Conservation (phyloP, 2,888 invertebrate genomes). For the Polydrusus cervinus region DNA sequence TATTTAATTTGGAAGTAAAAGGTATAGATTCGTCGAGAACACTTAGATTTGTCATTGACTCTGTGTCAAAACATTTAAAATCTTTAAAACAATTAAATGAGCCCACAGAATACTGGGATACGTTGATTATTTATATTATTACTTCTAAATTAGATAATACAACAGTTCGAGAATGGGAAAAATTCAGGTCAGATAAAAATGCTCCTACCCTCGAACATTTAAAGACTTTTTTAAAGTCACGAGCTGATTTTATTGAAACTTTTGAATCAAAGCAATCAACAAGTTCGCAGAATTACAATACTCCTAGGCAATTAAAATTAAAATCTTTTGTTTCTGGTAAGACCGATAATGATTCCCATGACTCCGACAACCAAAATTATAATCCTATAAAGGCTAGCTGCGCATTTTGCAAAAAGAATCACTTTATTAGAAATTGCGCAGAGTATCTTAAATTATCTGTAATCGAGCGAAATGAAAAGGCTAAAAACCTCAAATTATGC, state of each 20-base stretch:
- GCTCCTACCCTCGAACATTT: constrained; percentile 19
- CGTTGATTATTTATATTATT: constrained; percentile 4
- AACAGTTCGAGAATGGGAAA: constrained; percentile 43
- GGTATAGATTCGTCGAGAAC: constrained; percentile 41
- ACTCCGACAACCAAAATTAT: background rate
- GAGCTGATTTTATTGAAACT: constrained; percentile 24
- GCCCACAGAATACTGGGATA: constrained; percentile 27
- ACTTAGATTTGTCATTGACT: constrained; percentile 37
- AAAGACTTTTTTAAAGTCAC: constrained; percentile 27
- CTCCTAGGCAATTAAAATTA: background rate
- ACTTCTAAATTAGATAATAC: too few relatives aligned
- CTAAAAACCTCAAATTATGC: constrained; percentile 26
- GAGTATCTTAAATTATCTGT: constrained; percentile 19
- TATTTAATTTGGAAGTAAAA: constrained; percentile 39
- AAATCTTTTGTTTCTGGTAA: background rate
- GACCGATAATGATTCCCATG: background rate
- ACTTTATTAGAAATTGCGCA: constrained; percentile 24
- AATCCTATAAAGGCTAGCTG: background rate
- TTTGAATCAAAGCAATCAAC: constrained; percentile 8
- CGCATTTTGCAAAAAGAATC: constrained; percentile 16
- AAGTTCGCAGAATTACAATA: background rate
- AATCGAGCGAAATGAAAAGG: constrained; percentile 10
- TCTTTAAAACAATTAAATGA: constrained; percentile 37
- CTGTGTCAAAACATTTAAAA: constrained; percentile 44
- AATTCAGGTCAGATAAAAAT: constrained; percentile 20